A percentile compares a stretch with the other conserved stretches of the same genome.
These are phyloP conservation scores for Talpa occidentalis DNA, from an alignment of 2,113 vertebrate genomes.

Conservation along the genomic window DNA sequence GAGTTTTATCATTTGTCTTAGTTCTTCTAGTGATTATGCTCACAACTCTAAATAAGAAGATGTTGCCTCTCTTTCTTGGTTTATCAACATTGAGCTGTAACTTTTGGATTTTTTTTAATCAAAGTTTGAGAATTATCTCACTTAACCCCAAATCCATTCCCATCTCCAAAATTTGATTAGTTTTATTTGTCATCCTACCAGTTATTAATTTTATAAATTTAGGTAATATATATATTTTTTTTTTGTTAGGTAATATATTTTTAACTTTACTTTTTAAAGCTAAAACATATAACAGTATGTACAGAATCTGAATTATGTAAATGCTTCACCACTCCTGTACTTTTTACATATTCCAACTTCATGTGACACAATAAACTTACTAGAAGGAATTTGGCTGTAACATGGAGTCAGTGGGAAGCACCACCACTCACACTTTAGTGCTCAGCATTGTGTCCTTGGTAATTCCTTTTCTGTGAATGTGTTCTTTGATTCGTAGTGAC, in stretches of 20 bases:
- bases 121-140: not conserved
- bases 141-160: not conserved
- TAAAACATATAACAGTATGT: not conserved
- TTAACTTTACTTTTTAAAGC: not conserved
- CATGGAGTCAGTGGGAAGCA: not conserved
- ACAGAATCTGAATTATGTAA: not conserved
- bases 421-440: not conserved
- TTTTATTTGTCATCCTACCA: slow-evolving; percentile 23
- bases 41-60: not conserved
- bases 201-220: not conserved
- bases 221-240: not conserved
- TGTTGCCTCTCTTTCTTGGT: not conserved
- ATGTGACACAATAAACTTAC: not conserved
- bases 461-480: not conserved
- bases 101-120: not conserved
- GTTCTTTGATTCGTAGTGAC: not conserved
- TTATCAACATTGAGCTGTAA: slow-evolving; percentile 18
- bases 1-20: not conserved
- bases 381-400: not conserved
- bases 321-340: not conserved
- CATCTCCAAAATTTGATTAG: not conserved
- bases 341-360: not conserved
- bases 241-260: slow-evolving; percentile 1
- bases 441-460: not conserved
- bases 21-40: not conserved